Conservation (phyloP, 2,888 invertebrate species). For the Nudaria mundana region DNA sequence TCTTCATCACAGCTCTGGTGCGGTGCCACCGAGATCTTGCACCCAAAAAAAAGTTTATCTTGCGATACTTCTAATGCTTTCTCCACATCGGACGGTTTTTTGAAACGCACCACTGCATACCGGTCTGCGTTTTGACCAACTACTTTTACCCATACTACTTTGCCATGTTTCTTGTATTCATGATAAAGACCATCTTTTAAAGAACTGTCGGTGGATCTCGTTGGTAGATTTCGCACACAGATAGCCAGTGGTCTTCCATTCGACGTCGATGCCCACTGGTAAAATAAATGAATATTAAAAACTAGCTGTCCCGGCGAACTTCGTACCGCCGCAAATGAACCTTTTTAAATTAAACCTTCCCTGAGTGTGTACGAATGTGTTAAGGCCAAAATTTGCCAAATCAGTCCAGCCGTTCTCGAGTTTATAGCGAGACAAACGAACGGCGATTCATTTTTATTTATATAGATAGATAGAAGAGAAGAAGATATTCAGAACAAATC, state of each 20-base stretch:
- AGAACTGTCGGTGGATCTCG: constrained; percentile 95
- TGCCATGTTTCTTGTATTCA: constrained; percentile 99
- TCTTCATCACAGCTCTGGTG: constrained; percentile 95
- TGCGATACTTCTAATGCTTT: constrained; percentile 97
- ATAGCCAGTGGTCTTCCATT: constrained; percentile 89
- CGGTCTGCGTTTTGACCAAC: constrained; percentile 95
- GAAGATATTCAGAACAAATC: too few relatives aligned
- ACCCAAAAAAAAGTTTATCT: constrained; percentile 98
- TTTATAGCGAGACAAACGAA: too few relatives aligned
- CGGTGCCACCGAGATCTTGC: constrained; percentile 96
- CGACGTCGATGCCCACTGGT: constrained; percentile 84
- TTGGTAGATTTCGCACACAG: constrained; percentile 94
- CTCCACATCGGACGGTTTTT: constrained; percentile 97
- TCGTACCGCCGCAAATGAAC: too few relatives aligned
- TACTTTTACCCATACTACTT: constrained; percentile 97
- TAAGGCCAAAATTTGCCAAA: too few relatives aligned
- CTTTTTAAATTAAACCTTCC: too few relatives aligned
- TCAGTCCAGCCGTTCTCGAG: too few relatives aligned
- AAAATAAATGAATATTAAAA: constrained; percentile 21
- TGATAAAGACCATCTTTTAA: constrained; percentile 98
- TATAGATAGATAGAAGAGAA: too few relatives aligned
- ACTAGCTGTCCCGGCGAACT: too few relatives aligned
- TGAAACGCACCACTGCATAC: constrained; percentile 95
- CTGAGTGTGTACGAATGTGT: too few relatives aligned
- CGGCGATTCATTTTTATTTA: too few relatives aligned